Base-by-base conservation (phyloP, 2,113 vertebrate genomes). In the Vombatus ursinus region DNA sequence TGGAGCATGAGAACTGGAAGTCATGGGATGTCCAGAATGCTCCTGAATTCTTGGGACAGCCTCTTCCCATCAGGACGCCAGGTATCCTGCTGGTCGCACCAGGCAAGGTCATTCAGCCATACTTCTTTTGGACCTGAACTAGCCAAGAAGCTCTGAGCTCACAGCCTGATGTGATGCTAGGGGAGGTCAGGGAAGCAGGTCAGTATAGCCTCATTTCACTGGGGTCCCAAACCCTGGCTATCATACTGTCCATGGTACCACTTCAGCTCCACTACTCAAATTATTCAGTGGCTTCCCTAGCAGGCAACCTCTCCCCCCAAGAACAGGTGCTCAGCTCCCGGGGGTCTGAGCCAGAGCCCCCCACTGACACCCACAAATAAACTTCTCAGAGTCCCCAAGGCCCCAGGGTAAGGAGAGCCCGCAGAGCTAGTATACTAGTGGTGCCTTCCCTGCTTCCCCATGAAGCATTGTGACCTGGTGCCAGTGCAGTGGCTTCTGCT, bases 71-170 rank as follows among this genome's bases (percentile, higher is more conserved):
- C 57, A 92, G 61, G 92, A 90, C 54, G 95, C 26, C 44, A 47
- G 92, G 77, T 54, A 96, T 94, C 94, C 90, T 96, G 54, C 94
- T 96, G 95, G 53, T 93, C 94, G 94, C 90, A 37, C 7, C 8
- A 31, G 94, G 92, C 96, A 98, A 98, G 97, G 97, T 98, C 97
- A 98, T 61, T 57, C 92, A 91, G 94, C 54, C 90, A 91, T 92
- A 90, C 90, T 19, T 37, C n/a, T 57, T 77, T 37, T 25, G 3
- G 31, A 92, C 31, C 31, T 24, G 90, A 84, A 57, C 92, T 93
- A 24, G 51, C n/a, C 51, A 53, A 89, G 49, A 26, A 47, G 28
- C 93, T 93, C 53, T 91, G 50, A 53, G 57, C 31, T 92, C 50
- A 90, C 50, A 68, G 49, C 24, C 91, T 49, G 53, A 53, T 61